Base-by-base conservation (phyloP, 1,140 invertebrate species). In the Drosophila nebulosa region DNA sequence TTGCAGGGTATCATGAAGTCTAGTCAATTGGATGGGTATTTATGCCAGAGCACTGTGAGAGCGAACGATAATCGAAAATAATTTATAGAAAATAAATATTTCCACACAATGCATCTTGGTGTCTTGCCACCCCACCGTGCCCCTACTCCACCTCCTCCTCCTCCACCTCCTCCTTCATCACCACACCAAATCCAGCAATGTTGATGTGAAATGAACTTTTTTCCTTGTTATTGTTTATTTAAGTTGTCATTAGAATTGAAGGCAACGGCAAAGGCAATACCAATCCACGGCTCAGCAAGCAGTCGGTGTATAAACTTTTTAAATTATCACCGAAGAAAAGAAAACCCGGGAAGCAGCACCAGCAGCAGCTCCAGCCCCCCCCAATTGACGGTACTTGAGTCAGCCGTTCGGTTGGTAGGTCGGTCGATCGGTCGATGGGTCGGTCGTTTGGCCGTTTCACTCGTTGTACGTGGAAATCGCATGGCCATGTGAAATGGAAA, bases 41-140 rank as follows among this genome's bases (percentile, higher is more conserved):
- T 42, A 42, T 42, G 7, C 7, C 12, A 46, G 16, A 21, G 16
- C 32, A 14, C 14, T 30, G n/a, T 27, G 30, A 24, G 16, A 35
- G 24, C 35, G 2, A 39, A 36, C 74, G 78, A 85, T 86, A 85
- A 88, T 86, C 78, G 74, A 86, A 86, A 86, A 88, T 86, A 86
- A 86, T 81, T 88, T 86, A 86, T 86, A 88, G 81, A 78, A 86
- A 86, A 86, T 86, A 86, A 86, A 86, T 86, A 86, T 81, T 81
- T 86, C 78, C 78, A 78, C 81, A 88, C 39, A 46, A 21, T 18
- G 18, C 39, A 21, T 46, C 39, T 46, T n/a, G 2, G 39, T 21
- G 39, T 12, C 9, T 35, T 35, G 3, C 32, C 32, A 10, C 3
- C 9, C 3, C 32, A n/a, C n/a, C n/a, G n/a, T n/a, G n/a, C 39